Percentiles rank a stretch among this genome's conserved stretches.
Evolutionary conservation across 1,140 invertebrate species (phyloP).

Genomic region (Calycopis cecrops): DNA sequence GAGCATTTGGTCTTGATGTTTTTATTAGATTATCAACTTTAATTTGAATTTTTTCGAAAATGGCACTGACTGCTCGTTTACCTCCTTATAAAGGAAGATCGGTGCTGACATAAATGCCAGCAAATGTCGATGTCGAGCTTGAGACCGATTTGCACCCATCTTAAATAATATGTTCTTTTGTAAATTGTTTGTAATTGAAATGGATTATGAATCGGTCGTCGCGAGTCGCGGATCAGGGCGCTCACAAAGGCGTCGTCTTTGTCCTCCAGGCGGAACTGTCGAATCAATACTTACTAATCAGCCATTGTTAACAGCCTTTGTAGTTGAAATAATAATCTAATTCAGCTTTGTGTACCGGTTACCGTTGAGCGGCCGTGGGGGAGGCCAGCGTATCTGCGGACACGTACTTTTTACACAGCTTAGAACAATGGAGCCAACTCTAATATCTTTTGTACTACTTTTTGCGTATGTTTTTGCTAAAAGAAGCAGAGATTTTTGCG

Average conservation of each 20-base stretch:
- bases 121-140: too few species aligned
- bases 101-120: too few species aligned
- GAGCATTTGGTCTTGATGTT: too few species aligned
- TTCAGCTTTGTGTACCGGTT: slow-evolving; percentile 44
- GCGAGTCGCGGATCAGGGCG: slow-evolving; percentile 16
- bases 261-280: slow-evolving; percentile 38
- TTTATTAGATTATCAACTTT: too few species aligned
- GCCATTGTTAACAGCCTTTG: slow-evolving; percentile 59
- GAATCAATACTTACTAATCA: slow-evolving; percentile 65
- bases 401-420: slow-evolving; percentile 28
- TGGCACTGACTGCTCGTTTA: too few species aligned
- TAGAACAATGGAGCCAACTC: slow-evolving; percentile 44
- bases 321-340: slow-evolving; percentile 58
- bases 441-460: slow-evolving; percentile 61
- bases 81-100: too few species aligned
- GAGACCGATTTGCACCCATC: too few species aligned
- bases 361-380: slow-evolving; percentile 37
- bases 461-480: slow-evolving; percentile 12
- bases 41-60: too few species aligned
- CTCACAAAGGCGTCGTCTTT: slow-evolving; percentile 43
- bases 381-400: slow-evolving; percentile 35
- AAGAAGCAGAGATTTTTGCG: not conserved
- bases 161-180: too few species aligned
- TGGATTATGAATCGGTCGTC: too few species aligned
- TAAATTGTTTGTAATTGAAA: too few species aligned